phyloP scores from a whole-genome alignment of 2,113 vertebrate species.

The Gymnobelideus leadbeateri region DNA sequence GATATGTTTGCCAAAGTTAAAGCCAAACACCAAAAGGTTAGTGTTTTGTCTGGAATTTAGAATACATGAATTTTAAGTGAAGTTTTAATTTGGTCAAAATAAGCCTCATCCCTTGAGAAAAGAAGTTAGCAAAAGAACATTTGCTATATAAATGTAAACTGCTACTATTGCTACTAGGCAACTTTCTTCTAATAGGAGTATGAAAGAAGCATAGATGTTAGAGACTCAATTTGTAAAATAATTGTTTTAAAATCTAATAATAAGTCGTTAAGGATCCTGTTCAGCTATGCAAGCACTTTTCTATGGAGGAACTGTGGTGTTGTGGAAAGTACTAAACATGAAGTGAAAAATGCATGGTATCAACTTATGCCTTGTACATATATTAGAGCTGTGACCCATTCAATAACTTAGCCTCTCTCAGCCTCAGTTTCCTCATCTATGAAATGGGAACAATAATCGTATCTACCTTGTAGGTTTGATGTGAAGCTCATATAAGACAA shows the following conservation, averaged over 20 bases:
- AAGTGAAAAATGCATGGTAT: background rate
- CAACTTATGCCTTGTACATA: background rate
- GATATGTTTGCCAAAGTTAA: slow-evolving; percentile 81
- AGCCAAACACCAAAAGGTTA: slow-evolving; percentile 82
- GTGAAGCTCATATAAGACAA: background rate
- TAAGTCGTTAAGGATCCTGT: background rate
- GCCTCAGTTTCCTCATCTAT: background rate
- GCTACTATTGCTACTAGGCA: background rate
- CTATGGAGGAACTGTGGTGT: background rate
- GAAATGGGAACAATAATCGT: background rate
- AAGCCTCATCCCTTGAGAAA: slow-evolving; percentile 58
- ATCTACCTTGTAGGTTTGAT: background rate
- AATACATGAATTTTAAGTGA: slow-evolving; percentile 80
- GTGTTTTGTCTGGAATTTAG: slow-evolving; percentile 80
- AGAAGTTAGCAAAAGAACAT: slow-evolving; percentile 42
- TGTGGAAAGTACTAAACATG: background rate
- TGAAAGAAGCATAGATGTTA: slow-evolving; percentile 13
- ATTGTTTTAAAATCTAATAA: background rate
- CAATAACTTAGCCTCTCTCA: background rate
- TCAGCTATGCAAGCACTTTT: background rate
- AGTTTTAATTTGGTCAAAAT: slow-evolving; percentile 74
- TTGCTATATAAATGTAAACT: slow-evolving; percentile 30
- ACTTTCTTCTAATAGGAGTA: background rate
- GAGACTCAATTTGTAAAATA: slow-evolving; percentile 22
- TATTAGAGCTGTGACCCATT: background rate